A percentile compares a stretch with the other conserved stretches of the same genome.
phyloP scores from a whole-genome alignment of 2,888 invertebrate species.

The Onchidella celtica region DNA sequence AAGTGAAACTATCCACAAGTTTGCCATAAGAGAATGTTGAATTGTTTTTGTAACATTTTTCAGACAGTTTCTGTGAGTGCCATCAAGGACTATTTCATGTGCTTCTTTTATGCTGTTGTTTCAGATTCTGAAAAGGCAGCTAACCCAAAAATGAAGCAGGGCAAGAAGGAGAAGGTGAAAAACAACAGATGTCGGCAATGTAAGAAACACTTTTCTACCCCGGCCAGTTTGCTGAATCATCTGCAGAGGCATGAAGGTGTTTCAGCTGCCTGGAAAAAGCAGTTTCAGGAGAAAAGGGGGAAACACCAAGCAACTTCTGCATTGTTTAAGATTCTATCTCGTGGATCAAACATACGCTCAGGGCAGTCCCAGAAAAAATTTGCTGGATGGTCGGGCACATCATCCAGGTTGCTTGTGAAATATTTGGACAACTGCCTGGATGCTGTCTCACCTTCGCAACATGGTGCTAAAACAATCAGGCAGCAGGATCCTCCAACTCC shows the following conservation, averaged over 20 bases:
- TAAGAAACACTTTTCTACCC: slow-evolving; percentile 33
- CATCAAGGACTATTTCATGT: too few relatives aligned
- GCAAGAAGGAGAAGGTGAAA: neutral
- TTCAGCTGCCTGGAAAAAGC: slow-evolving; percentile 22
- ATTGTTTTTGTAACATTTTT: too few relatives aligned
- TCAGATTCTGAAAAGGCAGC: neutral
- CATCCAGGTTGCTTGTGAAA: slow-evolving; percentile 18
- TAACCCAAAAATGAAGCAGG: neutral
- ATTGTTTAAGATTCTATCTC: neutral
- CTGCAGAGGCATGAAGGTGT: slow-evolving; percentile 40
- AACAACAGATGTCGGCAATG: slow-evolving; percentile 34
- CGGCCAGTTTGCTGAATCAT: slow-evolving; percentile 40
- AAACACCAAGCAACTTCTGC: neutral
- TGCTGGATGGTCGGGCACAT: slow-evolving; percentile 1
- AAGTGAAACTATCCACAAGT: too few relatives aligned
- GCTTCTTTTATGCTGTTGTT: too few relatives aligned
- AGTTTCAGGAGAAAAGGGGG: neutral
- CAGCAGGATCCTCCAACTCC: too few relatives aligned
- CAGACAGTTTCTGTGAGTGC: too few relatives aligned
- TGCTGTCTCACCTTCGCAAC: slow-evolving; percentile 19
- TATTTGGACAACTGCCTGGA: slow-evolving; percentile 25
- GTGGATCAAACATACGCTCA: neutral
- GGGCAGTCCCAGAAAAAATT: neutral
- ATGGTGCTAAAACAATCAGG: slow-evolving; percentile 18
- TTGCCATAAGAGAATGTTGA: too few relatives aligned